phyloP scores from a whole-genome alignment of 2,797 vertebrate species.

The Pseudotriccus pelzelni region DNA sequence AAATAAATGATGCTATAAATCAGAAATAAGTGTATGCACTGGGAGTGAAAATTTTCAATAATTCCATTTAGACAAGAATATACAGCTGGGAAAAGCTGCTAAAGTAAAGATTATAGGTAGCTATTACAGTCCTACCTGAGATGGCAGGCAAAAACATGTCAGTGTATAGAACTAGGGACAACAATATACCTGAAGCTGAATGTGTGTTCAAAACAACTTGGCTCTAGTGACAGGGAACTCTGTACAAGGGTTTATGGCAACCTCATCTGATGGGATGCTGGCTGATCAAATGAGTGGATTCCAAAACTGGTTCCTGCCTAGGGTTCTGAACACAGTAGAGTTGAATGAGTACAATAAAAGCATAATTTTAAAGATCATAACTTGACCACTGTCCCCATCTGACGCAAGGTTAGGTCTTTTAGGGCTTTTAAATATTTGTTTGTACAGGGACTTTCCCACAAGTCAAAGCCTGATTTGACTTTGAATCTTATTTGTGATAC shows the following conservation, averaged over 20 bases:
- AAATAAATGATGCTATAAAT: not conserved
- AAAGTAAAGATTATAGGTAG: not conserved
- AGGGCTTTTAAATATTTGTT: not conserved
- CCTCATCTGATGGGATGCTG: not conserved
- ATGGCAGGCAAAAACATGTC: not conserved
- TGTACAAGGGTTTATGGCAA: not conserved
- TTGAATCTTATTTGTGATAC: not conserved
- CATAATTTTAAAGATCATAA: not conserved
- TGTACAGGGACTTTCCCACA: not conserved
- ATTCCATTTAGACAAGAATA: not conserved
- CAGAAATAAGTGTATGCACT: not conserved
- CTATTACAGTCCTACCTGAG: not conserved
- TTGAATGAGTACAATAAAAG: accelerated
- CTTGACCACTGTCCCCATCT: not conserved
- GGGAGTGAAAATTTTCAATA: not conserved
- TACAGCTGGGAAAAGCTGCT: not conserved
- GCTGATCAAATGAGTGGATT: not conserved
- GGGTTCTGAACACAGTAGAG: not conserved
- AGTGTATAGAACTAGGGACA: not conserved
- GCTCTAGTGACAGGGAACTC: not conserved
- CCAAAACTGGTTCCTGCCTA: not conserved
- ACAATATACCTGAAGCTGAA: not conserved
- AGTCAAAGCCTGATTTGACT: not conserved
- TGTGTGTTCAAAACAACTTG: not conserved
- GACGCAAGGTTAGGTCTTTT: not conserved